Percentiles rank a stretch among this genome's conserved stretches.
Evolutionary conservation across 2,113 vertebrate genomes (phyloP).

Genomic region (Protomyctophum bolini): DNA sequence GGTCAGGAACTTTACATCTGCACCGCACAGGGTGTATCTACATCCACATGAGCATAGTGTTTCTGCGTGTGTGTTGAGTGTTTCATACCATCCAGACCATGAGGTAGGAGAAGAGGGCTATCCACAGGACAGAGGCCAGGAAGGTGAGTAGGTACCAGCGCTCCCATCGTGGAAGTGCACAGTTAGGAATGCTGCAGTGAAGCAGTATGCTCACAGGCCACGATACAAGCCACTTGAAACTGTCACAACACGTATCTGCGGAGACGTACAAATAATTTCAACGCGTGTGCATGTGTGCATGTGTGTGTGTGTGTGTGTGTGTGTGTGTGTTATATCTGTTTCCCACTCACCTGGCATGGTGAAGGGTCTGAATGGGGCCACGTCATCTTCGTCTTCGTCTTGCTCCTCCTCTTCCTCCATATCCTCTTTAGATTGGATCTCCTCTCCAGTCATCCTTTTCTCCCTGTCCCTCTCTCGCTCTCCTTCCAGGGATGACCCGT

Average conservation of each 20-base stretch:
- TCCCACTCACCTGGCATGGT: slow-evolving; percentile 68
- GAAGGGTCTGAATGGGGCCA: slow-evolving; percentile 67
- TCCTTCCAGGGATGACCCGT: slow-evolving; percentile 58
- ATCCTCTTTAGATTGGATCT: slow-evolving; percentile 61
- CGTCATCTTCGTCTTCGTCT: slow-evolving; percentile 59
- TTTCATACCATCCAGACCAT: slow-evolving; percentile 86
- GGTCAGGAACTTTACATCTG: not conserved
- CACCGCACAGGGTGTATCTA: too few relatives aligned
- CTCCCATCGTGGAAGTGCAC: slow-evolving; percentile 73
- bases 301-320: not conserved
- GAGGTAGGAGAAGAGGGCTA: slow-evolving; percentile 84
- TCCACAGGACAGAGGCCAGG: slow-evolving; percentile 81
- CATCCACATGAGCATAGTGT: not conserved
- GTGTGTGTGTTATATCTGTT: not conserved
- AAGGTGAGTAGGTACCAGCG: slow-evolving; percentile 83
- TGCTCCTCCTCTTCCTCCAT: slow-evolving; percentile 68
- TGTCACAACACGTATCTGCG: slow-evolving; percentile 65
- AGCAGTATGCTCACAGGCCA: slow-evolving; percentile 79
- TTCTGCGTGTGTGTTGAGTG: not conserved
- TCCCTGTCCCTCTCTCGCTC: slow-evolving; percentile 50
- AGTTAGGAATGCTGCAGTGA: slow-evolving; percentile 79
- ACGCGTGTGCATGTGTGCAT: not conserved
- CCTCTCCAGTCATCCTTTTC: slow-evolving; percentile 28
- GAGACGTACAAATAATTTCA: not conserved
- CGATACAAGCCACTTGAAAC: slow-evolving; percentile 76